These are phyloP conservation scores for Heterodera carotae DNA, from an alignment of 1,140 invertebrate species.

Conservation along the genomic window DNA sequence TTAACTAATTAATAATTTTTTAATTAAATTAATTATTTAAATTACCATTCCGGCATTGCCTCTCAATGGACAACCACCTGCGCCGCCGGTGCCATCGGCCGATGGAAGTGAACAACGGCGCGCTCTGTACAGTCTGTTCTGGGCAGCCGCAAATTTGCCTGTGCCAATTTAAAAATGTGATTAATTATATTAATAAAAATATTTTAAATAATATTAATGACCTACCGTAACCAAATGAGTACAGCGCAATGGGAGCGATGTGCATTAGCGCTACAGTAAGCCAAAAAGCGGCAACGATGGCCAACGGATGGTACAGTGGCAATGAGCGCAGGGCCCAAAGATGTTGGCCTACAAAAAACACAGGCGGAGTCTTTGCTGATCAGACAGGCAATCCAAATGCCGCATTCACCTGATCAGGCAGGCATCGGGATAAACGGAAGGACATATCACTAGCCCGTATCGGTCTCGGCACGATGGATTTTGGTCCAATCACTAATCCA, in stretches of 20 bases:
- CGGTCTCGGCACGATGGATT: too few relatives aligned
- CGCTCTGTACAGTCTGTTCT: not conserved
- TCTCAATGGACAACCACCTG: constrained; percentile 28
- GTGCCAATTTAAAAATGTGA: constrained; percentile 22
- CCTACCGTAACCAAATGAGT: constrained; percentile 62
- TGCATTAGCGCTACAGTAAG: constrained; percentile 51
- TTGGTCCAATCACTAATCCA: too few relatives aligned
- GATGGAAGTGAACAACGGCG: not conserved
- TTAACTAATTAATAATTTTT: not conserved
- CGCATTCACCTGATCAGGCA: too few relatives aligned
- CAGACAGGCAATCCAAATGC: too few relatives aligned
- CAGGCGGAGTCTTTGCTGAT: too few relatives aligned
- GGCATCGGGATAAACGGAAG: too few relatives aligned
- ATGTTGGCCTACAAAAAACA: constrained; percentile 51
- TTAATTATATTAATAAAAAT: constrained; percentile 38
- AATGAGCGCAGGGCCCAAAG: constrained; percentile 31
- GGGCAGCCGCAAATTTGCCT: constrained; percentile 15
- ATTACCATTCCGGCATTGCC: constrained; percentile 18
- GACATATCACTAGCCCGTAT: too few relatives aligned
- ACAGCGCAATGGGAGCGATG: constrained; percentile 57
- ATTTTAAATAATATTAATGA: too few relatives aligned
- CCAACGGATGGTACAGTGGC: constrained; percentile 49
- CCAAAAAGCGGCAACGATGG: constrained; percentile 46
- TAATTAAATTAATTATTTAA: not conserved
- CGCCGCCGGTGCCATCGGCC: not conserved